Evolutionary conservation across 2,797 vertebrate species (phyloP).

Genomic region (Cuniculus paca): DNA sequence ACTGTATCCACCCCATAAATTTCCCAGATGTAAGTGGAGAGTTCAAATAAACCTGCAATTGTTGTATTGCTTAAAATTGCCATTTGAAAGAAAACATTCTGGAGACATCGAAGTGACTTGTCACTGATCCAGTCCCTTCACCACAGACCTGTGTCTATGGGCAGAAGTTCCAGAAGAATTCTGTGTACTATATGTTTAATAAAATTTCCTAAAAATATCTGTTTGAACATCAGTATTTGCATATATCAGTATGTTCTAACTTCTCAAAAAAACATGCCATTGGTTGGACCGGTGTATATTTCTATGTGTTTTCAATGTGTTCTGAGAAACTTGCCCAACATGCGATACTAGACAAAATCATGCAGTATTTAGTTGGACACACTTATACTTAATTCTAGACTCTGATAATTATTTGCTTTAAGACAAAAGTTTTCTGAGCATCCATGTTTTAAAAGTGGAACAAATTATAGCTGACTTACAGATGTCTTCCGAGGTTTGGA

Average conservation of each 20-base stretch:
- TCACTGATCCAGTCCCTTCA: background rate
- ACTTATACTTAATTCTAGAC: constrained; percentile 25
- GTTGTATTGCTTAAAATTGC: background rate
- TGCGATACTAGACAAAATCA: background rate
- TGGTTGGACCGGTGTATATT: background rate
- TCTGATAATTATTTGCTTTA: constrained; percentile 34
- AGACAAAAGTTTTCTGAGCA: background rate
- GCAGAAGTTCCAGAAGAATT: background rate
- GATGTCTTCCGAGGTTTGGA: background rate
- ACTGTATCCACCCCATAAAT: background rate
- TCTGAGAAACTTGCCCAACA: background rate
- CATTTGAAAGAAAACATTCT: background rate
- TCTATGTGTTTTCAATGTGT: background rate
- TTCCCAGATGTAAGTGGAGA: background rate
- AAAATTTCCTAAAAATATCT: background rate
- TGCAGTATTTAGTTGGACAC: constrained; percentile 10
- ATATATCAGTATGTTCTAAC: background rate
- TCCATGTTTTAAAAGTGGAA: constrained; percentile 27
- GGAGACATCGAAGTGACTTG: background rate
- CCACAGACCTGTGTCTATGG: background rate
- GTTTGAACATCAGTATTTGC: constrained; percentile 36
- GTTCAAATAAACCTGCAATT: background rate
- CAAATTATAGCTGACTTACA: background rate
- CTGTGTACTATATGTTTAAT: background rate
- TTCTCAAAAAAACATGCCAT: background rate